Evolutionary conservation across 2,888 invertebrate species (phyloP).

Genomic region (Callyntrura sp.): DNA sequence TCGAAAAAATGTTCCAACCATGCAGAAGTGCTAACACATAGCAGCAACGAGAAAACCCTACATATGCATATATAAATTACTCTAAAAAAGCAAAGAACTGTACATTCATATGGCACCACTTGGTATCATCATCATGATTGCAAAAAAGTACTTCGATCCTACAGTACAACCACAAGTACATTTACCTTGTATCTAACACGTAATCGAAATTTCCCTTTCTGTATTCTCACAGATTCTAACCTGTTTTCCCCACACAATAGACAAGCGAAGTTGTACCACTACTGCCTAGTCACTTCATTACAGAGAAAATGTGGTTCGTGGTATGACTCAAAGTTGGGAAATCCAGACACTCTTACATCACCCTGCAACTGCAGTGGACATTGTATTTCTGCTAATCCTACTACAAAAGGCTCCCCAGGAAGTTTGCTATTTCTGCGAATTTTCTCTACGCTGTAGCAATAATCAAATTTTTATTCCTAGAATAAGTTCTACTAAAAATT

Average conservation of each 20-base stretch:
- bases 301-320: conserved; percentile 35
- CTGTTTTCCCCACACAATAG: neutral
- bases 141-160: too few relatives aligned
- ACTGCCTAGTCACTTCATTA: neutral
- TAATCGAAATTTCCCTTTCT: conserved; percentile 46
- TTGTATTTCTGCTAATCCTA: too few relatives aligned
- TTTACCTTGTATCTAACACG: neutral
- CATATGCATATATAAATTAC: too few relatives aligned
- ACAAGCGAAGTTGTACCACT: neutral
- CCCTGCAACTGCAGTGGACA: conserved; percentile 38
- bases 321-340: conserved; percentile 49
- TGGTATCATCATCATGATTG: too few relatives aligned
- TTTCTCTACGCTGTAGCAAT: too few relatives aligned
- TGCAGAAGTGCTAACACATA: conserved; percentile 4
- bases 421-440: too few relatives aligned
- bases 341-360: conserved; percentile 46
- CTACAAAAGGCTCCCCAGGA: too few relatives aligned
- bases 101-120: too few relatives aligned
- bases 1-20: conserved; percentile 57
- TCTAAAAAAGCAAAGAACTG: too few relatives aligned
- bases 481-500: too few relatives aligned
- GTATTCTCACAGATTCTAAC: neutral
- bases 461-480: too few relatives aligned
- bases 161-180: neutral
- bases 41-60: too few relatives aligned